A percentile compares a stretch with the other conserved stretches of the same genome.
Evolutionary conservation across 2,113 vertebrate species (phyloP).

Genomic region (Felis chaus): DNA sequence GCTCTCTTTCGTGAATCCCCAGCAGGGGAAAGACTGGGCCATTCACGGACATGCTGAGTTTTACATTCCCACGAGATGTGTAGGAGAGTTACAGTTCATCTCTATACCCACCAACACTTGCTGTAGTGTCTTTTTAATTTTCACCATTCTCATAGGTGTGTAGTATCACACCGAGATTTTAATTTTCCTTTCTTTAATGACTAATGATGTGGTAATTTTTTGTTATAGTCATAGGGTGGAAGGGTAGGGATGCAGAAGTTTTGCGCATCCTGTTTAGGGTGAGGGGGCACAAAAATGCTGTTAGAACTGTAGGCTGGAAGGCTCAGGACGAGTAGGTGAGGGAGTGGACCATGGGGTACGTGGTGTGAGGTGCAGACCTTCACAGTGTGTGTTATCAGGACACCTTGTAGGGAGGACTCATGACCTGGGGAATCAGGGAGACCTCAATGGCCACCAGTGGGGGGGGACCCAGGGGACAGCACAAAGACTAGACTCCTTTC

Average conservation of each 20-base stretch:
- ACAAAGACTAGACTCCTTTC: neutral
- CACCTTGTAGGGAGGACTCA: neutral
- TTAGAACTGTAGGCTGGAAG: neutral
- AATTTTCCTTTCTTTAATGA: constrained; percentile 31
- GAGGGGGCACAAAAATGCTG: neutral
- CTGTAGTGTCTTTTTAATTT: neutral
- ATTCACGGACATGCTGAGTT: neutral
- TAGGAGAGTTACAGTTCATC: neutral
- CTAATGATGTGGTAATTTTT: neutral
- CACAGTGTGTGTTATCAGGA: neutral
- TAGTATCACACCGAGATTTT: neutral
- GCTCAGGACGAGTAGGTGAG: neutral
- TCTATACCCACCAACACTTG: neutral
- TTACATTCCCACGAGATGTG: neutral
- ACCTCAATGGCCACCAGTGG: neutral
- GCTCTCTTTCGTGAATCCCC: neutral
- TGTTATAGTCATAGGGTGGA: neutral
- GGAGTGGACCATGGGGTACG: too few relatives aligned
- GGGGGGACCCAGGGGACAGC: neutral
- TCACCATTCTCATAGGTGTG: neutral
- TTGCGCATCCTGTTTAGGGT: neutral
- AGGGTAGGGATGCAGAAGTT: neutral
- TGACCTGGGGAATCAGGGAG: neutral
- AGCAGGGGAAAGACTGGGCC: neutral
- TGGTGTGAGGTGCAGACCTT: neutral